Percentiles rank a stretch among this genome's conserved stretches.
Evolutionary conservation across 2,888 invertebrate species (phyloP).

Genomic region (Mythimna albipuncta): DNA sequence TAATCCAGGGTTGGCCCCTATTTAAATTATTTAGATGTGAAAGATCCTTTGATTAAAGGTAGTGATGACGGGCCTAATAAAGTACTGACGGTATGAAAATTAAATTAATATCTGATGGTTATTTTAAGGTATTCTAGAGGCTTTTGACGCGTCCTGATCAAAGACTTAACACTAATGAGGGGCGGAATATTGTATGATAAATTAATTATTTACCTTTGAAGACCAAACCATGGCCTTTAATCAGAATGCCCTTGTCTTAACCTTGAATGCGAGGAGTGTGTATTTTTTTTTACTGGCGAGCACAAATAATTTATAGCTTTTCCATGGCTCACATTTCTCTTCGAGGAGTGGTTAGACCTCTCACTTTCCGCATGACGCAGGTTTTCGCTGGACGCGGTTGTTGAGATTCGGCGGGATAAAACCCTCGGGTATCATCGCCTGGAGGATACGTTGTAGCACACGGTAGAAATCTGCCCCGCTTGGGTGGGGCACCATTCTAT

Average conservation of each 20-base stretch:
- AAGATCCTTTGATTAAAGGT: constrained; percentile 54
- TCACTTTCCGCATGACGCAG: no score
- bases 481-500: background rate
- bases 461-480: background rate
- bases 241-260: background rate
- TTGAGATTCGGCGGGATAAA: no score
- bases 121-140: constrained; percentile 44
- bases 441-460: background rate
- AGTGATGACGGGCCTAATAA: constrained; percentile 37
- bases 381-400: no score
- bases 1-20: constrained; percentile 49
- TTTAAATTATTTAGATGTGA: constrained; percentile 62
- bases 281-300: no score
- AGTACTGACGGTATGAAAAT: constrained; percentile 42
- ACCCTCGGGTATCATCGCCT: background rate
- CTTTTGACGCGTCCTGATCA: constrained; percentile 45
- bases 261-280: background rate
- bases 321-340: no score
- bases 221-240: background rate
- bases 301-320: background rate
- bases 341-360: no score
- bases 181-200: constrained; percentile 7
- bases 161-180: constrained; percentile 49
- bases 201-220: constrained; percentile 10
- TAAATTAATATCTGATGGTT: constrained; percentile 58